Conservation (phyloP, 2,113 vertebrate genomes). For the Balaeniceps rex region DNA sequence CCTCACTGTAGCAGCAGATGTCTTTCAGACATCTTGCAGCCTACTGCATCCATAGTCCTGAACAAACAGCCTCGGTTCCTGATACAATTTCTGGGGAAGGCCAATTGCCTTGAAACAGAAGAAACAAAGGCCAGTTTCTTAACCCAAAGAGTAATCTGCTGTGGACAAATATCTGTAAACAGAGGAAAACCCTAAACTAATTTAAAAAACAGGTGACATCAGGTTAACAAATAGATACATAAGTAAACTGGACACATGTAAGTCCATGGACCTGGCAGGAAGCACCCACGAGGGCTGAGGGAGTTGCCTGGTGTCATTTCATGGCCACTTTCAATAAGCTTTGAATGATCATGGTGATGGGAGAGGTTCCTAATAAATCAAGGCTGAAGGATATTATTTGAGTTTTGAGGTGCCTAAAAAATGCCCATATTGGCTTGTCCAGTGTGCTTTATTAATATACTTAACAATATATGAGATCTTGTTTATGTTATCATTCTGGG, state of each 20-base stretch:
- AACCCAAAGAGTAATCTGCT: not conserved
- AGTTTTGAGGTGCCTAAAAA: not conserved
- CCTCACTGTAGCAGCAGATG: not conserved
- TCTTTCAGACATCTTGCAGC: not conserved
- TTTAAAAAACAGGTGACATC: not conserved
- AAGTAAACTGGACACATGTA: not conserved
- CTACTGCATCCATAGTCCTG: rapidly evolving
- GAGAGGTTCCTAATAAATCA: not conserved
- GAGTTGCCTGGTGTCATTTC: not conserved
- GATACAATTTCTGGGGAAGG: not conserved
- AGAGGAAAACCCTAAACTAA: not conserved
- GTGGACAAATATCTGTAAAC: not conserved
- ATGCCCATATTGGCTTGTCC: not conserved
- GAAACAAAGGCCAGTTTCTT: not conserved
- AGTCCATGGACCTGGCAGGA: not conserved
- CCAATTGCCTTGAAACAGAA: not conserved
- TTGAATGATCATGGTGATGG: not conserved
- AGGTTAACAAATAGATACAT: not conserved
- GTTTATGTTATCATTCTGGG: not conserved
- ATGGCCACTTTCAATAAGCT: not conserved
- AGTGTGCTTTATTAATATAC: not conserved
- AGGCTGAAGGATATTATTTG: not conserved
- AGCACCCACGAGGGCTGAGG: rapidly evolving
- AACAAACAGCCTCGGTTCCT: not conserved
- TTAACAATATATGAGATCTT: not conserved